These are phyloP conservation scores for zebrafish (Danio rerio) DNA, from an alignment of 2,113 vertebrate species.

Conservation along the genomic window DNA sequence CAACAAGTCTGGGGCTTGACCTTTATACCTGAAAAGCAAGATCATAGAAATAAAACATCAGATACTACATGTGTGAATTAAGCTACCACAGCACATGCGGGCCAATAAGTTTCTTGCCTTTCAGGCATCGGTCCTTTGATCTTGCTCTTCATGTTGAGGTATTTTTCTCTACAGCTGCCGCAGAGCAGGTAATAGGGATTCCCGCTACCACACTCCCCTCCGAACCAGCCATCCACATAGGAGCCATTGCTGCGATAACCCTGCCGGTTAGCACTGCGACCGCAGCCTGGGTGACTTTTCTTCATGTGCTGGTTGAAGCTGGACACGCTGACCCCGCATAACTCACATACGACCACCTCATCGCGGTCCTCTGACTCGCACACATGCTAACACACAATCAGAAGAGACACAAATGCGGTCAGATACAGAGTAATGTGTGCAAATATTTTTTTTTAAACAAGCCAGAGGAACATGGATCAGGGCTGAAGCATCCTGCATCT, in stretches of 20 bases:
- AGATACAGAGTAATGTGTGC: background rate
- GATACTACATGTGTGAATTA: background rate
- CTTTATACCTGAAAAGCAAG: constrained; percentile 84
- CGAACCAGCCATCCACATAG: constrained; percentile 98
- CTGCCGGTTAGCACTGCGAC: constrained; percentile 94
- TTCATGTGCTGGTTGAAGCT: constrained; percentile 99
- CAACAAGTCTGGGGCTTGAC: constrained; percentile 95
- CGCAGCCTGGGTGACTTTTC: constrained; percentile 94
- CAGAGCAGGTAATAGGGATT: constrained; percentile 97
- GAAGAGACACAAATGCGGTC: constrained; percentile 16
- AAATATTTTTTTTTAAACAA: background rate
- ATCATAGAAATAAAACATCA: background rate
- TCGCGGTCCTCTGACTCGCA: constrained; percentile 95
- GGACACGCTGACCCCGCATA: constrained; percentile 91
- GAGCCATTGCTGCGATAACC: constrained; percentile 98
- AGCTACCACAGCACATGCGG: background rate
- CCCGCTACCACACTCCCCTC: constrained; percentile 95
- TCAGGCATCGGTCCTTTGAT: constrained; percentile 85
- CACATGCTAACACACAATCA: constrained; percentile 82
- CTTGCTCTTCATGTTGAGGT: constrained; percentile 91
- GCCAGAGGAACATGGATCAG: background rate
- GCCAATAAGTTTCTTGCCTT: constrained; percentile 77
- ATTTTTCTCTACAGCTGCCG: constrained; percentile 92
- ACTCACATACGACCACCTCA: constrained; percentile 93
- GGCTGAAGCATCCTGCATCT: constrained; percentile 1